phyloP scores from a whole-genome alignment of 2,113 vertebrate species.

The Emydura subglobosa region DNA sequence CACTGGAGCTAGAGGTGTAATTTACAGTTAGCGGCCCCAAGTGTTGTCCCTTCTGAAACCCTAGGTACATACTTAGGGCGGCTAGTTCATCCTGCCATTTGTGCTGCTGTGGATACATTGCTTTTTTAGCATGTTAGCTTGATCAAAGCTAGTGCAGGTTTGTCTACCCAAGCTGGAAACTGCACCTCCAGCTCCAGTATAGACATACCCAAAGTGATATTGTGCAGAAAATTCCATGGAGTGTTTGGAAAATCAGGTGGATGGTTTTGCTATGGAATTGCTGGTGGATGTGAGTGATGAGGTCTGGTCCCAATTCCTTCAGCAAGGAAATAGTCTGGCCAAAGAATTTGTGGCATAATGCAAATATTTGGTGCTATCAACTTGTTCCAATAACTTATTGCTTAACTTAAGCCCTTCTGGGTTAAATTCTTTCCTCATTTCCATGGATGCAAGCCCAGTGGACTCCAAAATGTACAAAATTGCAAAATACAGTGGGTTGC shows the following conservation, averaged over 20 bases:
- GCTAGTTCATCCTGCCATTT: no score
- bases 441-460: neutral
- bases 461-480: neutral
- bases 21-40: no score
- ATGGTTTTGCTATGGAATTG: neutral
- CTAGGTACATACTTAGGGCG: no score
- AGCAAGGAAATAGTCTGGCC: neutral
- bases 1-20: no score
- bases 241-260: neutral
- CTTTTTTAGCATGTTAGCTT: no score
- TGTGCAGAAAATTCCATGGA: neutral
- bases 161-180: no score
- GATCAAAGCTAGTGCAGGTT: no score
- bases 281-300: no score
- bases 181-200: no score
- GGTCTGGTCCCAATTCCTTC: neutral
- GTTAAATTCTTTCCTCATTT: neutral
- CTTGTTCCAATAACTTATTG: neutral
- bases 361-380: neutral
- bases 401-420: neutral
- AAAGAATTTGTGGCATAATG: neutral
- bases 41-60: no score
- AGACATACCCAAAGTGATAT: neutral
- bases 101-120: no score
- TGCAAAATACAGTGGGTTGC: neutral